phyloP scores from a whole-genome alignment of 1,140 invertebrate species.

The Zaprionus capensis region DNA sequence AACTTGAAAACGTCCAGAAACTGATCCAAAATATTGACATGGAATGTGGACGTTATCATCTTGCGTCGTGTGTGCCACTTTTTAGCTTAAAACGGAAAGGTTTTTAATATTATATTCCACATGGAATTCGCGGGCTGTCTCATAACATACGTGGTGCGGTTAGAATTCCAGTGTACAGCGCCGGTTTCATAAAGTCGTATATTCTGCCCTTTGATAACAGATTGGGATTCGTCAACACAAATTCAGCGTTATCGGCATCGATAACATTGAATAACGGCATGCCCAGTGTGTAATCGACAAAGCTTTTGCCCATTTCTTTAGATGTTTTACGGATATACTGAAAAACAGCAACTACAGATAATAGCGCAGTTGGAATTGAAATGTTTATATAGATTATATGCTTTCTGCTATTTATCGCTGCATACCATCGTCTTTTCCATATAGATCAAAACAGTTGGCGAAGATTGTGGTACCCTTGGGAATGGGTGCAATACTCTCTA shows the following conservation, averaged over 20 bases:
- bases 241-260: slow-evolving; percentile 60
- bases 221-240: slow-evolving; percentile 59
- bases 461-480: slow-evolving; percentile 50
- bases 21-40: slow-evolving; percentile 93
- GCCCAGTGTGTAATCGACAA: slow-evolving; percentile 55
- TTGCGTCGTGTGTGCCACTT: slow-evolving; percentile 93
- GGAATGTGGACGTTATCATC: slow-evolving; percentile 94
- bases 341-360: slow-evolving; percentile 47
- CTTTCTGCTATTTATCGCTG: background rate
- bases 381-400: background rate
- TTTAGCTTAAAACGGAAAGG: slow-evolving; percentile 42
- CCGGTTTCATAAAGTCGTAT: slow-evolving; percentile 87
- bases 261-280: slow-evolving; percentile 61
- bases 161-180: slow-evolving; percentile 88
- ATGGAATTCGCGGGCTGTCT: background rate
- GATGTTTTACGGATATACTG: slow-evolving; percentile 22
- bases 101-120: background rate
- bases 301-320: slow-evolving; percentile 48
- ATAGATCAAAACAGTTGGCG: slow-evolving; percentile 56
- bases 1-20: slow-evolving; percentile 90
- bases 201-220: slow-evolving; percentile 63
- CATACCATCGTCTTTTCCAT: slow-evolving; percentile 52
- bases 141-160: slow-evolving; percentile 85
- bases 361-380: background rate
- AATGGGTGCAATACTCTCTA: slow-evolving; percentile 34